Percentiles rank a stretch among this genome's conserved stretches.
phyloP scores from a whole-genome alignment of 1,140 invertebrate genomes.

The Brachionus angularis region DNA sequence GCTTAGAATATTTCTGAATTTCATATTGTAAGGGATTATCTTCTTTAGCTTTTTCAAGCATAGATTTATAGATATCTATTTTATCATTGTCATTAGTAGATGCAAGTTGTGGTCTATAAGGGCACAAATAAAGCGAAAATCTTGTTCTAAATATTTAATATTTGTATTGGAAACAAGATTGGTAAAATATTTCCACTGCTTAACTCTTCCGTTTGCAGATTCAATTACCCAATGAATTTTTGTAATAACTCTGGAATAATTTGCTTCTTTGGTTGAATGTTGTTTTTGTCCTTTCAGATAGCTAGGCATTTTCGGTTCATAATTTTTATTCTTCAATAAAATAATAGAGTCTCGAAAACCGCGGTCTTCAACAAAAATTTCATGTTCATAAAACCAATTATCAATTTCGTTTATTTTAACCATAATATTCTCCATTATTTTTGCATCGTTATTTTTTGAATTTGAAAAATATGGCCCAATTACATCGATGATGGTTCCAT shows the following conservation, averaged over 20 bases:
- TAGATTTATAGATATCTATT: too few relatives aligned
- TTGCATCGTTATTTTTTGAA: too few relatives aligned
- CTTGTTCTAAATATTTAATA: conserved; percentile 29
- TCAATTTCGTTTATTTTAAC: too few relatives aligned
- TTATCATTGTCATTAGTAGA: conserved; percentile 47
- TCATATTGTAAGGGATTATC: too few relatives aligned
- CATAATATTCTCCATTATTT: too few relatives aligned
- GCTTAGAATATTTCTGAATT: too few relatives aligned
- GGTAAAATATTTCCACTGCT: conserved; percentile 50
- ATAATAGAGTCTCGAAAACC: not conserved
- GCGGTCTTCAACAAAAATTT: not conserved
- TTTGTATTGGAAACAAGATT: conserved; percentile 19
- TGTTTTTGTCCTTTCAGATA: conserved; percentile 49
- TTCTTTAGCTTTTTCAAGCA: too few relatives aligned
- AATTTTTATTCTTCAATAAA: not conserved
- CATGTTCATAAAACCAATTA: not conserved
- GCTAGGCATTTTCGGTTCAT: not conserved
- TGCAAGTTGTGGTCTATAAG: conserved; percentile 18
- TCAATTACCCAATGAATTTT: conserved; percentile 55
- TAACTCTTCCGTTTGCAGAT: conserved; percentile 49
- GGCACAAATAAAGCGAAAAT: not conserved
- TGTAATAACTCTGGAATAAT: conserved; percentile 51
- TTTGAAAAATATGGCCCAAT: too few relatives aligned
- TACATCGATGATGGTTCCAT: too few relatives aligned
- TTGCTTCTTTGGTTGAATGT: conserved; percentile 50